Evolutionary conservation across 1,140 invertebrate species (phyloP), one percentile per base, ranked within the genome.

Genomic region (Aricia agestis): DNA sequence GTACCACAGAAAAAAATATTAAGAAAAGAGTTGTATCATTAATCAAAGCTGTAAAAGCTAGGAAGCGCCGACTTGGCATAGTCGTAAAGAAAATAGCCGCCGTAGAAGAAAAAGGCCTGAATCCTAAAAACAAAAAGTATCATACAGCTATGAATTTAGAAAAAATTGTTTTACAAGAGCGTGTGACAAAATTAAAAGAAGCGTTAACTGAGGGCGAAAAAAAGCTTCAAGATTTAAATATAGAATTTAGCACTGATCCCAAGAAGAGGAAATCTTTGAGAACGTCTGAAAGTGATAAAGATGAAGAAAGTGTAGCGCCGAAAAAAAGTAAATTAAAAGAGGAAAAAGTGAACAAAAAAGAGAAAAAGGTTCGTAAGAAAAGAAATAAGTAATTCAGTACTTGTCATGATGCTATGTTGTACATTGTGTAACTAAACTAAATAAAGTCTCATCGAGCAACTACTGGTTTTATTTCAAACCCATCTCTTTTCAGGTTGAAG

Each of bases 81-180:
- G 76, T 88, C 68, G 78, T 86, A 3, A 76, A 79, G 25, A 90
- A 88, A 72, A 83, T 86, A 67, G 36, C 65, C 9, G 72, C 67
- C 6, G 70, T 89, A 74, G 78, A 90, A 80, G 63, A 82, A 72
- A 83, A 81, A 73, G 82, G 90, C 19, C 71, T 87, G 6, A 75
- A 72, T 25, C 59, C 78, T 0, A 80, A 76, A 65, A 91, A 86
- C 18, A 89, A 89, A 69, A 82, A 82, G 41, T 83, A 71, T 57
- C 87, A 88, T 57, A 87, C 84, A 61, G 83, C 84, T 0, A 85
- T 89, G 82, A 79, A 85, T 45, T 71, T 70, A 3, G 87, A 89
- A 36, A 89, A 85, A 73, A 45, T 83, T 6, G 36, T 81, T 0
- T 71, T 83, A 18, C 73, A 87, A 72, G 75, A 87, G 42, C 69